Evolutionary conservation across 2,113 vertebrate genomes (phyloP).

Genomic region (Lampris incognitus): DNA sequence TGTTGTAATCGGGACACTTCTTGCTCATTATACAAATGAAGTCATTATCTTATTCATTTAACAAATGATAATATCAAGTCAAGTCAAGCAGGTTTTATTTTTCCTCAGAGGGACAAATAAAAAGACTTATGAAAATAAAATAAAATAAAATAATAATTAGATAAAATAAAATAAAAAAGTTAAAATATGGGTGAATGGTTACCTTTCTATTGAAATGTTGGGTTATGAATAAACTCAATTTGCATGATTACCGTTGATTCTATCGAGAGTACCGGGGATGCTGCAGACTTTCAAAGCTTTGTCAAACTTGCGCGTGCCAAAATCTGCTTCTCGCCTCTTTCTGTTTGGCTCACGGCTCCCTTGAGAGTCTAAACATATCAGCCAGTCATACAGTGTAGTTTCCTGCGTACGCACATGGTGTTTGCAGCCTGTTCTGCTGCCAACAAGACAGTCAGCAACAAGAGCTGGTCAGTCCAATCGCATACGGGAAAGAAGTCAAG

Average conservation of each 20-base stretch:
- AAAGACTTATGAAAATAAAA: too few relatives aligned
- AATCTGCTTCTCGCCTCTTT: constrained; percentile 52
- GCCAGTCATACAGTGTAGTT: constrained; percentile 47
- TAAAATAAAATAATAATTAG: too few relatives aligned
- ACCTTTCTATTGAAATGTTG: constrained; percentile 16
- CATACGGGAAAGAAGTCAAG: constrained; percentile 5
- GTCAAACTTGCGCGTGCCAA: constrained; percentile 48
- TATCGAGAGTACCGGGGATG: constrained; percentile 11
- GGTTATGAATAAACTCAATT: background rate
- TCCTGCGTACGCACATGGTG: constrained; percentile 43
- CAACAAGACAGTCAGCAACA: constrained; percentile 28
- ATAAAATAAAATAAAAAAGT: background rate
- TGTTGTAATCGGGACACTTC: too few relatives aligned
- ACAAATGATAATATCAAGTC: too few relatives aligned
- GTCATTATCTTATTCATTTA: too few relatives aligned
- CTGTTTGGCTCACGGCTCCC: constrained; percentile 43
- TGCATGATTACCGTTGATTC: background rate
- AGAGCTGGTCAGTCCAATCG: background rate
- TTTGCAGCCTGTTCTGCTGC: constrained; percentile 31
- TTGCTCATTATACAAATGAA: too few relatives aligned
- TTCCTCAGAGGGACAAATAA: too few relatives aligned
- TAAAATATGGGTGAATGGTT: background rate
- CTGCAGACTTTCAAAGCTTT: constrained; percentile 32
- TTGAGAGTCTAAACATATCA: constrained; percentile 58
- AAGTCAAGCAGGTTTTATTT: too few relatives aligned